These are phyloP conservation scores for Synergus itoensis DNA, from an alignment of 2,888 invertebrate genomes.

Conservation along the genomic window DNA sequence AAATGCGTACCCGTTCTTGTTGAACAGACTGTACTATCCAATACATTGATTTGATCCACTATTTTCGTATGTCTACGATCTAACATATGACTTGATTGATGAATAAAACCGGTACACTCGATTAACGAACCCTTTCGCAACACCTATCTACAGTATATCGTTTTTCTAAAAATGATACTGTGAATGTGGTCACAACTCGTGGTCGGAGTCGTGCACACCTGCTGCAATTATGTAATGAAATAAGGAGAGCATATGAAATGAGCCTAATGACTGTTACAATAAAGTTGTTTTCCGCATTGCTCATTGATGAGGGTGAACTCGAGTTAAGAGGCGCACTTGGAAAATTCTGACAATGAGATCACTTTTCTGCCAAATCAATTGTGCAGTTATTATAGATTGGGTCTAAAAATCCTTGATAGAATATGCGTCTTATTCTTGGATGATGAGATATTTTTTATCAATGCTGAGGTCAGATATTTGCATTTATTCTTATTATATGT, in stretches of 20 bases:
- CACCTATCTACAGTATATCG: conserved; percentile 20
- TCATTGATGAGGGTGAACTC: not conserved
- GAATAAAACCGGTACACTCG: conserved; percentile 9
- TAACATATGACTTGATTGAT: not conserved
- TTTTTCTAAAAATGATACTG: conserved; percentile 30
- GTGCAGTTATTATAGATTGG: not conserved
- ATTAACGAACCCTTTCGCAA: conserved; percentile 31
- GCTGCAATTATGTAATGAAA: conserved; percentile 61
- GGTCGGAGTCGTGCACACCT: conserved; percentile 57
- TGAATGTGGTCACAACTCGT: conserved; percentile 29
- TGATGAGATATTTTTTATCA: not conserved
- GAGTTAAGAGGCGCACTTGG: too few species aligned
- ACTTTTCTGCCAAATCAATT: not conserved
- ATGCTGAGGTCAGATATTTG: not conserved
- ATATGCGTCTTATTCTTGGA: not conserved
- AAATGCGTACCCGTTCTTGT: too few species aligned
- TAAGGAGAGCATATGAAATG: conserved; percentile 21
- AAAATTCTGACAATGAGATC: not conserved
- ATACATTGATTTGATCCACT: not conserved
- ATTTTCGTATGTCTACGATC: not conserved
- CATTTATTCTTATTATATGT: not conserved
- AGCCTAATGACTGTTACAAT: conserved; percentile 29
- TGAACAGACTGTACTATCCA: too few species aligned
- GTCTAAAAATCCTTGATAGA: not conserved
- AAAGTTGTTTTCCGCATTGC: conserved; percentile 26